phyloP scores from a whole-genome alignment of 64 coral and sea anemone genomes.

The Stylophora pistillata region DNA sequence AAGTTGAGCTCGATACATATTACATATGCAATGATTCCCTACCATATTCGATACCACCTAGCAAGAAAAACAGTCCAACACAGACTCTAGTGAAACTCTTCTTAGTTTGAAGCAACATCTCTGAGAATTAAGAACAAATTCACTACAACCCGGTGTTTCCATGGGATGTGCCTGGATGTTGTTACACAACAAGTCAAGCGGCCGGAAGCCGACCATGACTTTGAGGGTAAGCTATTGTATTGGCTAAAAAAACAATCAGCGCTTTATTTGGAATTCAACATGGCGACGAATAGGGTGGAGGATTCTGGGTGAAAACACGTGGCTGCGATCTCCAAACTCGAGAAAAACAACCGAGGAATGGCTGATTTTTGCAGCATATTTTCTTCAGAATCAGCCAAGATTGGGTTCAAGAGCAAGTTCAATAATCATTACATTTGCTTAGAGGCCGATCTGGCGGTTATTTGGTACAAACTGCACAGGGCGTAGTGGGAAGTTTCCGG shows the following conservation, averaged over 20 bases:
- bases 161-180: background rate
- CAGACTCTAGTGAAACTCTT: slow-evolving; percentile 71
- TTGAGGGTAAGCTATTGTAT: background rate
- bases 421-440: background rate
- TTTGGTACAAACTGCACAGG: background rate
- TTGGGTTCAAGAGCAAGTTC: background rate
- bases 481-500: background rate
- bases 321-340: background rate
- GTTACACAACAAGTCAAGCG: background rate
- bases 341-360: slow-evolving; percentile 22
- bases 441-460: background rate
- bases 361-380: slow-evolving; percentile 40
- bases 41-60: slow-evolving; percentile 96
- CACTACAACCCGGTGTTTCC: background rate
- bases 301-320: slow-evolving; percentile 99
- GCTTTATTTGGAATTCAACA: slow-evolving; percentile 63
- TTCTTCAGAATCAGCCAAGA: background rate
- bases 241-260: slow-evolving; percentile 61
- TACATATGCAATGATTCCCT: slow-evolving; percentile 4
- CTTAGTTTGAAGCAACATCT: slow-evolving; percentile 68
- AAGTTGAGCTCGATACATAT: background rate
- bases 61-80: slow-evolving; percentile 87
- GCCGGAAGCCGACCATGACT: background rate
- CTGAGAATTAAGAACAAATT: background rate
- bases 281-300: slow-evolving; percentile 70